These are phyloP conservation scores for Rhysida immarginata DNA, from an alignment of 1,140 invertebrate genomes.

Conservation along the genomic window DNA sequence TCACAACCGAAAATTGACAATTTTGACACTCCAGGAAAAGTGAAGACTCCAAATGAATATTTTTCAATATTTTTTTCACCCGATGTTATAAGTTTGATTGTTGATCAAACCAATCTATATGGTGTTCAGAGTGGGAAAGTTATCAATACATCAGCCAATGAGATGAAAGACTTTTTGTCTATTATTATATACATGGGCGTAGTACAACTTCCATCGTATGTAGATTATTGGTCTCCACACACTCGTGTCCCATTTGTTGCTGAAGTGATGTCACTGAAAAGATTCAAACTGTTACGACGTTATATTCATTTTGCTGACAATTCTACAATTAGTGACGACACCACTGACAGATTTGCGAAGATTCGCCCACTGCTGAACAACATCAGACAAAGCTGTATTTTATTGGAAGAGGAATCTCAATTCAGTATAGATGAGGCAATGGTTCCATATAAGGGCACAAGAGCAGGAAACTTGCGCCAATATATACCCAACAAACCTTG, in stretches of 20 bases:
- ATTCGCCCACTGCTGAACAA: background rate
- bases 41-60: background rate
- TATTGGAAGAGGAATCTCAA: background rate
- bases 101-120: background rate
- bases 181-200: background rate
- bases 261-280: background rate
- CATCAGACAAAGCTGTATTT: background rate
- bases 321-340: background rate
- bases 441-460: background rate
- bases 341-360: background rate
- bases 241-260: background rate
- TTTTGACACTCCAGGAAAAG: no score
- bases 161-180: background rate
- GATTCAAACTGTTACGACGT: background rate
- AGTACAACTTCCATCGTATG: background rate
- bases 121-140: background rate
- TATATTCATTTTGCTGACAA: background rate
- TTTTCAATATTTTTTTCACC: background rate
- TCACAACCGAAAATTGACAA: no score
- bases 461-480: no score
- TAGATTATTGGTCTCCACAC: background rate
- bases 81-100: background rate
- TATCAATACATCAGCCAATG: background rate
- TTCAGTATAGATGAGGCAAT: background rate
- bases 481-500: constrained; percentile 9